These are phyloP conservation scores for Hippocampus mohnikei DNA, from an alignment of 2,113 vertebrate genomes.

Conservation along the genomic window DNA sequence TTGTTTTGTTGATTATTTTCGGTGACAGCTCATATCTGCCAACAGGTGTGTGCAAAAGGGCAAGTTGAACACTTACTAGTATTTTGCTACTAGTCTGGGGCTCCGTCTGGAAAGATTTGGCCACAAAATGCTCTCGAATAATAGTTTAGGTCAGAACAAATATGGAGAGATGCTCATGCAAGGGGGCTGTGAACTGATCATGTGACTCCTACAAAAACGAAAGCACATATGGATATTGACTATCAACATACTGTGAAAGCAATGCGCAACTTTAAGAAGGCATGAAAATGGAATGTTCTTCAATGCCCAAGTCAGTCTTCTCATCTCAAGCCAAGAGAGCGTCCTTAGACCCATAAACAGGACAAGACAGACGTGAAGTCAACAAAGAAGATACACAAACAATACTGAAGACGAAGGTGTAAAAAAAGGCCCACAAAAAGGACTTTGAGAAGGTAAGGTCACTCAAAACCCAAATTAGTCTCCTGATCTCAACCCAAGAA, in stretches of 20 bases:
- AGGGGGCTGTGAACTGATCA: too few species aligned
- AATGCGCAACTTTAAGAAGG: background rate
- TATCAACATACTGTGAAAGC: too few species aligned
- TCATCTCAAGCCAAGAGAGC: background rate
- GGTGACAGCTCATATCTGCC: constrained; percentile 10
- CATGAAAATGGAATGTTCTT: background rate
- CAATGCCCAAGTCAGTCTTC: background rate
- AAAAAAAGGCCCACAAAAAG: too few species aligned
- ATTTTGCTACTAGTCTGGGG: background rate
- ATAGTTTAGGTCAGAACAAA: too few species aligned
- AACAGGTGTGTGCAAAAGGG: constrained; percentile 46
- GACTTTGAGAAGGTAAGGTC: too few species aligned
- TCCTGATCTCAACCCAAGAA: too few species aligned
- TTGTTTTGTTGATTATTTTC: constrained; percentile 12
- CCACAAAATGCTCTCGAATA: background rate
- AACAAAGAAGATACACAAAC: background rate
- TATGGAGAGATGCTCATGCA: too few species aligned
- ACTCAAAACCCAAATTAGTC: too few species aligned
- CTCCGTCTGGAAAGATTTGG: background rate
- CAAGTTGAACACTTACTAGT: background rate
- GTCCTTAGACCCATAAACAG: too few species aligned
- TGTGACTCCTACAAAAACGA: too few species aligned
- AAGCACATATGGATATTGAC: too few species aligned
- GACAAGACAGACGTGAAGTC: background rate
- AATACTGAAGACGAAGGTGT: too few species aligned